Evolutionary conservation across 2,797 vertebrate species (phyloP), one percentile per base, ranked within the genome.

Genomic region (Acipenser oxyrinchus): DNA sequence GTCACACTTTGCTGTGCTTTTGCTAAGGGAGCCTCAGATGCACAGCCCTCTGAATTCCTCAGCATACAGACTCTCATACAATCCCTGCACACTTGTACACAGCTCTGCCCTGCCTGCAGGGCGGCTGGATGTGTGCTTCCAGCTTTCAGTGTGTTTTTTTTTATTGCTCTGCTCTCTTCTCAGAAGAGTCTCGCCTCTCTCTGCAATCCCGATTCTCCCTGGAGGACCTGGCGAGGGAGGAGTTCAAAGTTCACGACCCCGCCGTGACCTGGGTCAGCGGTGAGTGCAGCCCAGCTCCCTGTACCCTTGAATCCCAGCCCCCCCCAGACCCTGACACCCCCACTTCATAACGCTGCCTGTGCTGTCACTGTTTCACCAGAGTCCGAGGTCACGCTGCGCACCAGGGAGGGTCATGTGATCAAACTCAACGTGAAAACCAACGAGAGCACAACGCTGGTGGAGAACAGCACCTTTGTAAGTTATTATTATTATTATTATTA

Each of bases 391-490:
- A 84, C 78, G 7, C 71, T 91, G 37, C 81, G 80, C 68, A 87
- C 81, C 72, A 75, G 78, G 76, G 87, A 91, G 63, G 89, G 89
- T 49, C 84, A 89, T 11, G 67, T 91, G 66, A 77, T 91, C 75
- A 82, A 84, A 1, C 86, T 87, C 73, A 82, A 79, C 76, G 81
- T 92, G 68, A 71, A 64, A 77, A 84, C 72, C 76, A 91, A 91
- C 77, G 69, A 86, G 57, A 87, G 84, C 10, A 63, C 77, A 0
- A 78, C 79, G 9, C 79, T 92, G 68, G 77, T 92, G 76, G 87
- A 89, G 81, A 92, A 91, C 83, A 86, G 83, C 80, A 88, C 89
- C 18, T 80, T 91, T 83, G 90, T 91, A 79, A 88, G 90, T 82
- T 37, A 37, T 37, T 37, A 37, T 37, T 37, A 37, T 37, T 37